phyloP scores from a whole-genome alignment of 2,797 vertebrate species.

The Gymnodraco acuticeps region DNA sequence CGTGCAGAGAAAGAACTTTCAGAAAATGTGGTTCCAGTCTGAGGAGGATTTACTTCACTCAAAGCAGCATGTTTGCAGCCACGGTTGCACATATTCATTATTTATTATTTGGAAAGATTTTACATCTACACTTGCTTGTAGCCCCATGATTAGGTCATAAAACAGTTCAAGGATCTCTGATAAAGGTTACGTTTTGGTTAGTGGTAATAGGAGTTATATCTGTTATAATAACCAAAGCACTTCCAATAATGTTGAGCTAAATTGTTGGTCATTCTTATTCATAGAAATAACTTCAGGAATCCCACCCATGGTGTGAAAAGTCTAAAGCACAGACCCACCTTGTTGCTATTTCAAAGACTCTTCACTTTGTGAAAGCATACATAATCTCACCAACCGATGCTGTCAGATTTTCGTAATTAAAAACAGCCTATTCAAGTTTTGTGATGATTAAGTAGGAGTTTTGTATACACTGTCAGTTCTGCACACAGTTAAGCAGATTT shows the following conservation, averaged over 20 bases:
- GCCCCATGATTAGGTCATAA: background rate
- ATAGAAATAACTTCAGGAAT: background rate
- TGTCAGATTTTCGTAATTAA: background rate
- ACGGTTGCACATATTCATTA: background rate
- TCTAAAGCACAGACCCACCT: background rate
- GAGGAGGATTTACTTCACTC: constrained; percentile 22
- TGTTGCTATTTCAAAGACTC: constrained; percentile 8
- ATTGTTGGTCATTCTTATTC: background rate
- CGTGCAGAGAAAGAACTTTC: constrained; percentile 55
- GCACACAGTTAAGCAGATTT: background rate
- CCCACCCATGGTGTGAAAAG: background rate
- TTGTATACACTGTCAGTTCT: background rate
- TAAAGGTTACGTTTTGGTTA: background rate
- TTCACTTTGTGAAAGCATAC: background rate
- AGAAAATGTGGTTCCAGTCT: constrained; percentile 50
- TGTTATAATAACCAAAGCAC: background rate
- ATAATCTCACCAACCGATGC: background rate
- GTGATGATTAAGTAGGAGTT: background rate
- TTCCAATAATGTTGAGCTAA: background rate
- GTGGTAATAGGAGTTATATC: background rate
- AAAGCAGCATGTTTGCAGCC: constrained; percentile 39
- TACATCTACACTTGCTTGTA: background rate
- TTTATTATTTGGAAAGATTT: background rate
- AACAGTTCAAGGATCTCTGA: background rate
- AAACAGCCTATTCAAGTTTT: background rate